phyloP scores from a whole-genome alignment of 2,888 invertebrate genomes.

The Malacosoma neustria region DNA sequence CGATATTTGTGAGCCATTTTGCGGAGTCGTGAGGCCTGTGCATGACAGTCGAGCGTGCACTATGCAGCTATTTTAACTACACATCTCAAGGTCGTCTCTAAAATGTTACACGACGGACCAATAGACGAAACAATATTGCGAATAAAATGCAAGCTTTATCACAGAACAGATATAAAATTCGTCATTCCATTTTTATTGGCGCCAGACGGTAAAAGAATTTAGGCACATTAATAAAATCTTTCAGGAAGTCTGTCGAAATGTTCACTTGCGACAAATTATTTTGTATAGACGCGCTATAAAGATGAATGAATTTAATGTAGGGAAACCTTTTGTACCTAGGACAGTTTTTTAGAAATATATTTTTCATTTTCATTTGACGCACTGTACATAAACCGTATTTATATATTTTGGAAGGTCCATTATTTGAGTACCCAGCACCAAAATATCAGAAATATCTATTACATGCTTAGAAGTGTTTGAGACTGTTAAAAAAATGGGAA shows the following conservation, averaged over 20 bases:
- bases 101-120: conserved; percentile 10
- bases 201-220: conserved; percentile 14
- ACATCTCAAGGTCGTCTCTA: conserved; percentile 19
- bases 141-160: conserved; percentile 16
- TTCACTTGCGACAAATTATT: not conserved
- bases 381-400: too few species aligned
- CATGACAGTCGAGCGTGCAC: not conserved
- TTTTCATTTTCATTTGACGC: too few species aligned
- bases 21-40: conserved; percentile 3
- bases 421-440: too few species aligned
- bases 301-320: too few species aligned
- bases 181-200: conserved; percentile 13
- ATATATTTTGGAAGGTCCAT: too few species aligned
- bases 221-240: conserved; percentile 11
- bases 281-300: too few species aligned
- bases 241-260: conserved; percentile 9
- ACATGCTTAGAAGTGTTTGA: too few species aligned
- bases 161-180: conserved; percentile 15
- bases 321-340: too few species aligned
- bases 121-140: conserved; percentile 27
- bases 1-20: too few species aligned
- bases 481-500: too few species aligned
- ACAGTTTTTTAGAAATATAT: too few species aligned
- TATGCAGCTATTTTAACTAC: conserved; percentile 18
- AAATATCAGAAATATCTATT: too few species aligned